Conservation (phyloP, 2,888 invertebrate species). For the Caprella mutica region DNA sequence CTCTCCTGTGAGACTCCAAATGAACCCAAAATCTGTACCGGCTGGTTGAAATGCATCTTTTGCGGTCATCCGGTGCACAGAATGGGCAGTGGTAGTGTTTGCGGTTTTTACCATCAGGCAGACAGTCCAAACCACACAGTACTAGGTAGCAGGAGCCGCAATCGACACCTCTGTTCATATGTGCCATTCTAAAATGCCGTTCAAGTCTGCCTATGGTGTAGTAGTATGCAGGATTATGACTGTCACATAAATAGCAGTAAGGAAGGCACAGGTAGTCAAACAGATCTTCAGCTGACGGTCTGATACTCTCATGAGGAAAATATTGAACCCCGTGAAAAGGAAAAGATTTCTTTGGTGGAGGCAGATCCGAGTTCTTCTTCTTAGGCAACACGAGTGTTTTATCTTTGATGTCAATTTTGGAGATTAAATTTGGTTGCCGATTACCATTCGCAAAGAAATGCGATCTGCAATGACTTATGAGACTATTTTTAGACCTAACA, state of each 20-base stretch:
- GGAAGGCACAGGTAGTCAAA: conserved; percentile 6
- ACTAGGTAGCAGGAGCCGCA: conserved; percentile 10
- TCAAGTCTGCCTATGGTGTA: background rate
- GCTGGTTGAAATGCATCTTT: too few species aligned
- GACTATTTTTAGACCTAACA: background rate
- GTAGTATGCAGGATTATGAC: background rate
- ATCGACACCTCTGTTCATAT: conserved; percentile 1
- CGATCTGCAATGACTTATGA: too few species aligned
- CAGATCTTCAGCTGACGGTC: too few species aligned
- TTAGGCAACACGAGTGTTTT: too few species aligned
- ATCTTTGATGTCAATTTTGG: too few species aligned
- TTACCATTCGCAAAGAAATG: too few species aligned
- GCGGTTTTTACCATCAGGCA: background rate
- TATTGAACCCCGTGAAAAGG: conserved; percentile 2
- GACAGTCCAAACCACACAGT: conserved; percentile 3
- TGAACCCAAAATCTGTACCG: conserved; percentile 1
- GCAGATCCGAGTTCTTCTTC: too few species aligned
- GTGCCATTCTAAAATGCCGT: conserved; percentile 7
- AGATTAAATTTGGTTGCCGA: too few species aligned
- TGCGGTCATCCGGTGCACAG: background rate
- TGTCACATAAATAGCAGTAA: conserved; percentile 3
- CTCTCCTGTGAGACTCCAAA: conserved; percentile 7
- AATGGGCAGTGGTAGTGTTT: conserved; percentile 9
- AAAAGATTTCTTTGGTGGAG: too few species aligned
- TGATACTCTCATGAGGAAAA: conserved; percentile 1